phyloP scores from a whole-genome alignment of 2,888 invertebrate species.

The Eristalis intricaria region DNA sequence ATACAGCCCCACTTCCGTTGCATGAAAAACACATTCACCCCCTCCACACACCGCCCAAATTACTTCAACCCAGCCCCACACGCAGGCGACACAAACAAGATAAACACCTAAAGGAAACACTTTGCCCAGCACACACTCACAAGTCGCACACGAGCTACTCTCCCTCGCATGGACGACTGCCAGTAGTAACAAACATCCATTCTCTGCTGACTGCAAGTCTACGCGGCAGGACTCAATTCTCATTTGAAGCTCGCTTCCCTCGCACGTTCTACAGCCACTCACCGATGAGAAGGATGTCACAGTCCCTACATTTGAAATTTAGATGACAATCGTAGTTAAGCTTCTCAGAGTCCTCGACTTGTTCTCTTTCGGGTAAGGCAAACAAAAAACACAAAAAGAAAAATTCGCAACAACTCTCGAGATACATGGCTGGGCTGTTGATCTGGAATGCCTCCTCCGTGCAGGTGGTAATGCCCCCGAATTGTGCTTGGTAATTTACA shows the following conservation, averaged over 20 bases:
- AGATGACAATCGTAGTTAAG: conserved; percentile 65
- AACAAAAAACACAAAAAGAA: conserved; percentile 6
- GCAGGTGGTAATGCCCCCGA: conserved; percentile 35
- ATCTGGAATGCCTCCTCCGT: conserved; percentile 26
- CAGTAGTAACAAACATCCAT: conserved; percentile 47
- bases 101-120: conserved; percentile 55
- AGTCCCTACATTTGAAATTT: conserved; percentile 64
- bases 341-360: conserved; percentile 47
- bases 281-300: neutral
- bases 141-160: conserved; percentile 18
- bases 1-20: neutral
- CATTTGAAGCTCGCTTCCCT: conserved; percentile 35
- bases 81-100: conserved; percentile 18
- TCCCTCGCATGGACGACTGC: conserved; percentile 4
- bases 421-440: conserved; percentile 24
- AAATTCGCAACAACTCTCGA: conserved; percentile 16
- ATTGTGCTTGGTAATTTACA: conserved; percentile 47
- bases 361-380: conserved; percentile 15
- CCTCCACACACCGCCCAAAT: neutral
- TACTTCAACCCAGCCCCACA: neutral
- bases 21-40: conserved; percentile 6
- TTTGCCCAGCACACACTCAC: conserved; percentile 13
- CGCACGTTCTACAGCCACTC: conserved; percentile 3
- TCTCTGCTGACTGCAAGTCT: conserved; percentile 55
- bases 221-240: conserved; percentile 48